Evolutionary conservation across 2,888 invertebrate species (phyloP), one percentile per base, ranked within the genome.

Genomic region (Clunio marinus): DNA sequence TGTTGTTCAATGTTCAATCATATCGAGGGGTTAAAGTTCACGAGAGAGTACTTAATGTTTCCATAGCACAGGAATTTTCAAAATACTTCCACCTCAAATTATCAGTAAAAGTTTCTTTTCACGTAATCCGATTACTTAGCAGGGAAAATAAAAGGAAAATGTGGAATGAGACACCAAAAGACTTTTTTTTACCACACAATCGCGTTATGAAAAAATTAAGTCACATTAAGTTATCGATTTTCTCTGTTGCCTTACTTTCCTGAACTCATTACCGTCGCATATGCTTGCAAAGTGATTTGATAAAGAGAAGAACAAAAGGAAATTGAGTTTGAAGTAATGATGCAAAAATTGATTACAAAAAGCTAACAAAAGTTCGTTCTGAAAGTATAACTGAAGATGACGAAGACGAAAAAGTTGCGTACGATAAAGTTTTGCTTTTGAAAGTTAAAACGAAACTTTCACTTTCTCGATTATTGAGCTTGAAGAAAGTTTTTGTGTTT

Each of bases 271-370:
- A n/a, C n/a, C n/a, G n/a, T n/a, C n/a, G n/a, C n/a, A n/a, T n/a
- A n/a, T n/a, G n/a, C n/a, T n/a, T n/a, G n/a, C n/a, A 15, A 45
- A 45, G 15, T 15, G 4, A 45, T 13, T 5, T 13, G 35, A 32
- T 8, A 7, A 55, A 24, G 22, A 17, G 2, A 17, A 25, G 25
- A 25, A 25, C 28, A 27, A 10, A 17, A 46, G 63, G 55, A 66
- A 66, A 66, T 66, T 55, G 46, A 51, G 55, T 66, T 66, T 20
- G 66, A 66, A 66, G 55, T 55, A 66, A 66, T 66, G 66, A 66
- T 27, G 25, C 51, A 27, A 20, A 66, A 66, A 66, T 55, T 66
- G 66, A 66, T 66, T 51, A 66, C 13, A 55, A 55, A 55, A 32
- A 27, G n/a, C 20, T 20, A 32, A 10, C 10, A 8, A 27, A 51